A percentile compares a stretch with the other conserved stretches of the same genome.
Conservation (phyloP, 2,797 vertebrate species). For the Lateolabrax maculatus region DNA sequence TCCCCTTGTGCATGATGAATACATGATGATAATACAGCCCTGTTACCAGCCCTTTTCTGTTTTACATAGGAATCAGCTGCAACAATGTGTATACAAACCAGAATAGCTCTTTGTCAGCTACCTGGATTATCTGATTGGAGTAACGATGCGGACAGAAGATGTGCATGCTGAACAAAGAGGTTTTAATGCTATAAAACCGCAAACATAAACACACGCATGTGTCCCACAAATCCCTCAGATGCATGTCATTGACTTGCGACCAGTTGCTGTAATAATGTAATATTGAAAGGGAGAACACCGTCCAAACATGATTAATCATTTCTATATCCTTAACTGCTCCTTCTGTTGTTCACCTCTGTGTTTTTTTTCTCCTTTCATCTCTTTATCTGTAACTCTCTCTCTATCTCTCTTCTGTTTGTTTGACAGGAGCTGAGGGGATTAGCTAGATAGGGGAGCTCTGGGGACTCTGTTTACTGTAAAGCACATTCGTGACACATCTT, state of each 20-base stretch:
- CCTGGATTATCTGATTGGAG: conserved; percentile 61
- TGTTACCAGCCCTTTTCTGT: background rate
- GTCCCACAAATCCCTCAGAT: conserved; percentile 53
- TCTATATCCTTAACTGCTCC: conserved; percentile 51
- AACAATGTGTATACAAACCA: conserved; percentile 36
- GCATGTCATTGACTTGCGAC: conserved; percentile 42
- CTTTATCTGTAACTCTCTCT: conserved; percentile 50
- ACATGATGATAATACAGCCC: background rate
- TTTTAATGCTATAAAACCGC: conserved; percentile 49
- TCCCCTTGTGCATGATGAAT: background rate
- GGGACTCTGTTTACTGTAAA: conserved; percentile 81
- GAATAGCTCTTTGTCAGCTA: conserved; percentile 58
- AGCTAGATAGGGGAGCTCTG: conserved; percentile 68
- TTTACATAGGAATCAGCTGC: conserved; percentile 30
- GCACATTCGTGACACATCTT: conserved; percentile 65
- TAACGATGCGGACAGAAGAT: conserved; percentile 34
- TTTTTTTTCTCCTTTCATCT: conserved; percentile 61
- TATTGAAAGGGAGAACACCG: conserved; percentile 46
- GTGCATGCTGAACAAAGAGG: conserved; percentile 59
- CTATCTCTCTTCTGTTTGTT: conserved; percentile 64
- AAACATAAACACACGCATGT: conserved; percentile 48
- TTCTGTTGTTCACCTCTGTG: conserved; percentile 55
- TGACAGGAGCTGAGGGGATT: conserved; percentile 74
- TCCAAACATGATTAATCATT: conserved; percentile 59
- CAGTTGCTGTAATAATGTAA: conserved; percentile 47